A percentile compares a stretch with the other conserved stretches of the same genome.
Evolutionary conservation across 2,113 vertebrate genomes (phyloP).

Genomic region (Apaloderma vittatum): DNA sequence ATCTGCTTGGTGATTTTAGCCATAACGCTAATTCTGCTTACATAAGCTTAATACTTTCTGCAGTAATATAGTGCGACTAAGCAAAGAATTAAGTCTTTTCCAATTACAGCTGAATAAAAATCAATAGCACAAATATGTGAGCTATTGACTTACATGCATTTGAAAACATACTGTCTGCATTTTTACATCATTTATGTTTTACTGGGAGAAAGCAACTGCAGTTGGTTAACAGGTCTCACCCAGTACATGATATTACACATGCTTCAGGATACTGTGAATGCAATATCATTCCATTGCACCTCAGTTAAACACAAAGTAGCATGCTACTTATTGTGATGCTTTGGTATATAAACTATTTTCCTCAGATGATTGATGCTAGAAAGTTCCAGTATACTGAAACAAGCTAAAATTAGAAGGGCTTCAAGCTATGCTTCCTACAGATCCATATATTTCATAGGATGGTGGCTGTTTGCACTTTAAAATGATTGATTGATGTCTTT

Average conservation of each 20-base stretch:
- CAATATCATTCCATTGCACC: background rate
- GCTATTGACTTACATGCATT: background rate
- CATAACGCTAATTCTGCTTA: background rate
- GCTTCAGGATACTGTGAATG: background rate
- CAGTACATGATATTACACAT: rapidly evolving
- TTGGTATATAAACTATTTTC: background rate
- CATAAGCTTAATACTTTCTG: slow-evolving; percentile 20
- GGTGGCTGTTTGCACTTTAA: background rate
- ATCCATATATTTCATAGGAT: background rate
- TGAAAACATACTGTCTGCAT: background rate
- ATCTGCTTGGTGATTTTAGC: background rate
- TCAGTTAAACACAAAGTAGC: background rate
- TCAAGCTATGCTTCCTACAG: slow-evolving; percentile 3
- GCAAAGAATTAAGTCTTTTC: slow-evolving; percentile 3
- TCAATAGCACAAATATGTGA: background rate
- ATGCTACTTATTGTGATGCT: background rate
- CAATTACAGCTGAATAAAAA: background rate
- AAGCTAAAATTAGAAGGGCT: slow-evolving; percentile 21
- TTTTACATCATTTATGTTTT: background rate
- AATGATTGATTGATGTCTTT: background rate
- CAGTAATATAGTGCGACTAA: background rate
- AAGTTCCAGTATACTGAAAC: background rate
- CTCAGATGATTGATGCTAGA: background rate
- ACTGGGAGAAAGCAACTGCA: background rate
- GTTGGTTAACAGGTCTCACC: background rate